These are phyloP conservation scores for Aleiodes leptofemur DNA, from an alignment of 2,888 invertebrate species.

Conservation along the genomic window DNA sequence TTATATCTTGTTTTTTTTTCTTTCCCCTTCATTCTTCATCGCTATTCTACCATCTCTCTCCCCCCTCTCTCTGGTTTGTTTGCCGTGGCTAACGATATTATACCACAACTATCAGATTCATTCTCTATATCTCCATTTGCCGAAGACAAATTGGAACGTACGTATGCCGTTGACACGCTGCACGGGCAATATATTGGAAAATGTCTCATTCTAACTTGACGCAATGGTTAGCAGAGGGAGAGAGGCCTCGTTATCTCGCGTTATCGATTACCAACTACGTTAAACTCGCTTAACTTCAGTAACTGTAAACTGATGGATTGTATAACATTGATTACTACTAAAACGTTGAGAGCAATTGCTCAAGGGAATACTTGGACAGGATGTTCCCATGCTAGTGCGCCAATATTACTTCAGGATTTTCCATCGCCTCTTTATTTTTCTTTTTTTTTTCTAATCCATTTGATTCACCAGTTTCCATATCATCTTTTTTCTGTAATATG, in stretches of 20 bases:
- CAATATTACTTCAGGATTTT: conserved; percentile 26
- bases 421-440: conserved; percentile 2
- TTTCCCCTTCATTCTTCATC: conserved; percentile 2
- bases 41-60: not conserved
- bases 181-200: conserved; percentile 24
- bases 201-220: conserved; percentile 40
- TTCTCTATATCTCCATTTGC: conserved; percentile 14
- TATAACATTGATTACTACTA: conserved; percentile 66
- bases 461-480: conserved; percentile 32
- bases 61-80: not conserved
- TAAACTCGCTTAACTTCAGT: conserved; percentile 58
- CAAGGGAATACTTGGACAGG: conserved; percentile 64
- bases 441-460: conserved; percentile 23
- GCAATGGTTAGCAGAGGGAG: conserved; percentile 41
- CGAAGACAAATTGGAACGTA: conserved; percentile 44
- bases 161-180: conserved; percentile 29
- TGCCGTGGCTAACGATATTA: conserved; percentile 2
- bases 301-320: conserved; percentile 69
- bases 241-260: conserved; percentile 65
- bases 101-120: conserved; percentile 13
- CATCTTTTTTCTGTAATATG: conserved; percentile 31
- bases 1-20: conserved; percentile 14
- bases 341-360: conserved; percentile 58
- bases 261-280: conserved; percentile 66
- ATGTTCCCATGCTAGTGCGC: conserved; percentile 67